Percentiles rank a stretch among this genome's conserved stretches.
phyloP scores from a whole-genome alignment of 2,113 vertebrate genomes.

The Corythoichthys haematopterus region DNA sequence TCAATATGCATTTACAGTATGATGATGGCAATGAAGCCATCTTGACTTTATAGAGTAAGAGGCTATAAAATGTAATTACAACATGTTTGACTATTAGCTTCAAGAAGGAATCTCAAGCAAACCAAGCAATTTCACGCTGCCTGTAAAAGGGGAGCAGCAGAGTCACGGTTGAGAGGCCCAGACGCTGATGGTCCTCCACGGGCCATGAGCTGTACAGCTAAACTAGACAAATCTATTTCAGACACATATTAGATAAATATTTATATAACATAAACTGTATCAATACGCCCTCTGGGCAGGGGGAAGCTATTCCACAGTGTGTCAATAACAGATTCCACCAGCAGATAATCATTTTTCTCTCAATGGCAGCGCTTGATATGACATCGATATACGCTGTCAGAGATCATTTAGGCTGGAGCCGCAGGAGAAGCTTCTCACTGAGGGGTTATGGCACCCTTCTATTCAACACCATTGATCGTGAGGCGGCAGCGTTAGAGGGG shows the following conservation, averaged over 20 bases:
- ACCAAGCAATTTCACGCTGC: constrained; percentile 64
- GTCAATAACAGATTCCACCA: constrained; percentile 98
- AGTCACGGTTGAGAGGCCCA: constrained; percentile 75
- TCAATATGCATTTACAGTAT: constrained; percentile 52
- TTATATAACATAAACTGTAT: constrained; percentile 94
- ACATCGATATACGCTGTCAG: constrained; percentile 85
- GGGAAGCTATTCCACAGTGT: constrained; percentile 86
- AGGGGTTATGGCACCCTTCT: constrained; percentile 54
- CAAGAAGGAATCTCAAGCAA: constrained; percentile 56
- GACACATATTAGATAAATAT: constrained; percentile 98
- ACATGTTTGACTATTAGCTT: constrained; percentile 68
- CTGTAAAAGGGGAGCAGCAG: constrained; percentile 70
- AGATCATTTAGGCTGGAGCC: constrained; percentile 67
- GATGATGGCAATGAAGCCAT: constrained; percentile 50
- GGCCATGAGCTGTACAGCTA: constrained; percentile 68
- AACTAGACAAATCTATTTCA: constrained; percentile 81
- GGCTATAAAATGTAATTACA: constrained; percentile 72
- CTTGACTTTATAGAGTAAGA: constrained; percentile 55
- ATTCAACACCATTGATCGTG: constrained; percentile 60
- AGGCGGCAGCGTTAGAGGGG: constrained; percentile 33
- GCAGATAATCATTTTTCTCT: constrained; percentile 87
- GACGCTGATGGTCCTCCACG: constrained; percentile 76
- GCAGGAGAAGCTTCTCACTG: constrained; percentile 31
- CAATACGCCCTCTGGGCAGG: constrained; percentile 77
- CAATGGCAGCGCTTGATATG: constrained; percentile 81